A percentile compares a stretch with the other conserved stretches of the same genome.
Conservation (phyloP, 1,140 invertebrate species). For the Zaprionus capensis region DNA sequence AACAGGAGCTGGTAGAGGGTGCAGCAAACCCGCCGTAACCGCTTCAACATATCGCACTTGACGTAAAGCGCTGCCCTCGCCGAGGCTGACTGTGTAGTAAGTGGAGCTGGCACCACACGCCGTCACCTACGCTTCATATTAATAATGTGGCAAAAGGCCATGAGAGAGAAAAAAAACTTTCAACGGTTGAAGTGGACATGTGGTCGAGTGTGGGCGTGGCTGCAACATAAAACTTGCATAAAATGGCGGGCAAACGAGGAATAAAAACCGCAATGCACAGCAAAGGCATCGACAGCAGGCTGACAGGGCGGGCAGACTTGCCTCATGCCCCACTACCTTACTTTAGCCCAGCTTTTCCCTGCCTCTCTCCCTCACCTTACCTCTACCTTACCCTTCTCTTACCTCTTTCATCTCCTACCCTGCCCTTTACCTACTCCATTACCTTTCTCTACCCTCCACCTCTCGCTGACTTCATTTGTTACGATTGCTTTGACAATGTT, state of each 20-base stretch:
- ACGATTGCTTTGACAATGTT: conserved; percentile 81
- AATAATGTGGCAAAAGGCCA: conserved; percentile 46
- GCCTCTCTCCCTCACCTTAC: neutral
- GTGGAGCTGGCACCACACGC: conserved; percentile 2
- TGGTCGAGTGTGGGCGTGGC: neutral
- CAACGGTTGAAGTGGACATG: conserved; percentile 4
- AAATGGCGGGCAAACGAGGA: conserved; percentile 27
- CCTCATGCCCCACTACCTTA: neutral
- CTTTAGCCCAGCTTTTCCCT: neutral
- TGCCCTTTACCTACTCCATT: too few relatives aligned
- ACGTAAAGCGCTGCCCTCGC: conserved; percentile 23
- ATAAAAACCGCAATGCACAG: neutral
- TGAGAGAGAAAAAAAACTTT: conserved; percentile 5
- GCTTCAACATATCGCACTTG: neutral
- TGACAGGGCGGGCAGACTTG: neutral
- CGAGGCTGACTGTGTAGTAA: neutral
- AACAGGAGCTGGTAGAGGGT: neutral
- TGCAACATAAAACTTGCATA: conserved; percentile 38
- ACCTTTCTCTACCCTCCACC: neutral
- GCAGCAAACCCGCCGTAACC: neutral
- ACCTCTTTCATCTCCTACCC: neutral
- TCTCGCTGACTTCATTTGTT: conserved; percentile 73
- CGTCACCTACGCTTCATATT: conserved; percentile 44
- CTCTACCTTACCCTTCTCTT: neutral
- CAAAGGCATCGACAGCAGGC: conserved; percentile 15